Evolutionary conservation across 2,888 invertebrate species (phyloP), one percentile per base, ranked within the genome.

Genomic region (Netelia fuscicornis): DNA sequence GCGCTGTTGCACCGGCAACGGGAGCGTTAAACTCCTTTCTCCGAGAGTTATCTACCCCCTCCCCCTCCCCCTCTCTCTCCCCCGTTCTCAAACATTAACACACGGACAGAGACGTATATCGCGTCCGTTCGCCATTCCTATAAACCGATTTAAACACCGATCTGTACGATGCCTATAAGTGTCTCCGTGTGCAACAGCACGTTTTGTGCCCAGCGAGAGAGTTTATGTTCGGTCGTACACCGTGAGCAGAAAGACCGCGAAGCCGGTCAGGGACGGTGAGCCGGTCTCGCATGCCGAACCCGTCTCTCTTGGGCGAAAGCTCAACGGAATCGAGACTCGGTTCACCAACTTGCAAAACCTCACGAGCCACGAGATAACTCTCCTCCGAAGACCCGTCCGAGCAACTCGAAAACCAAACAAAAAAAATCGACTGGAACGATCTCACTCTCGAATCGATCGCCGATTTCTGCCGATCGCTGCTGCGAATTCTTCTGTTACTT

Each of bases 231-330:
- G 65, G 65, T 23, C 56, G 37, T 42, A 9, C 23, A 56, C 62
- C 48, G 56, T 42, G 68, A 48, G 81, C 70, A 76, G 71, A 72
- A 65, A 85, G 81, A 85, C 81, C 84, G 84, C 81, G 78, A 87
- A 83, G 84, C 86, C 86, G 86, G 84, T 87, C 86, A 86, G 84
- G 86, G 86, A 83, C 86, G 86, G 79, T 70, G 58, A 81, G 84
- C 78, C 76, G 74, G 80, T 80, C 75, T 85, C 62, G 60, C 72
- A 81, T 83, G 58, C 71, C 78, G 65, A 83, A 87, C 85, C 84
- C 82, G 86, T 17, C 17, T 85, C 86, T 60, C 67, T 60, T 56
- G 68, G 80, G 81, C 84, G 83, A 86, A 86, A 87, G 86, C 85
- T 84, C 86, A 81, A 13, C 76, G 56, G 78, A 83, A 74, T 86